These are phyloP conservation scores for Sus cebifrons DNA, from an alignment of 2,797 vertebrate species.

Conservation along the genomic window DNA sequence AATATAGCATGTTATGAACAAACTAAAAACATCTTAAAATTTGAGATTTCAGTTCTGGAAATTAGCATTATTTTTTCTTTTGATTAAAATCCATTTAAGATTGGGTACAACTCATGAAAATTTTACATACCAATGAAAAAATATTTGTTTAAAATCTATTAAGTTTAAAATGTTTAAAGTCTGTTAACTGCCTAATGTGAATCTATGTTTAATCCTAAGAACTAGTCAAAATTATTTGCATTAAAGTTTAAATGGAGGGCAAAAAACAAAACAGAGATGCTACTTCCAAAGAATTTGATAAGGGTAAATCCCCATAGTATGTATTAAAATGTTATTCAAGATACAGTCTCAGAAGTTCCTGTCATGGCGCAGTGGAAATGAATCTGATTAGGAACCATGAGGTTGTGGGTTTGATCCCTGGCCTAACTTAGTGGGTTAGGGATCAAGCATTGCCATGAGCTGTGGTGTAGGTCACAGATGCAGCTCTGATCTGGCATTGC, in stretches of 20 bases:
- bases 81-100: conserved; percentile 6
- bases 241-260: conserved; percentile 8
- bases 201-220: conserved; percentile 8
- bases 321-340: conserved; percentile 30
- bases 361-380: too few relatives aligned
- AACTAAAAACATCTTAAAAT: conserved; percentile 51
- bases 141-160: background rate
- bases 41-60: conserved; percentile 18
- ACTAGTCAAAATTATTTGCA: conserved; percentile 40
- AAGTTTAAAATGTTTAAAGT: conserved; percentile 34
- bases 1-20: conserved; percentile 45
- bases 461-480: too few relatives aligned
- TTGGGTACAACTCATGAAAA: conserved; percentile 11
- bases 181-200: background rate
- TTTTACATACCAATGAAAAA: background rate
- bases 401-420: too few relatives aligned
- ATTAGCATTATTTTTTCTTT: background rate
- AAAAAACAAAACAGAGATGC: conserved; percentile 51
- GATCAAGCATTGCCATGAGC: too few relatives aligned
- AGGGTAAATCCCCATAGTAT: background rate
- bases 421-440: too few relatives aligned
- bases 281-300: conserved; percentile 42
- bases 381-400: too few relatives aligned
- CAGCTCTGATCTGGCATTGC: too few relatives aligned
- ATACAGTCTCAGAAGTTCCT: background rate